Conservation (phyloP, 2,113 vertebrate genomes). For the Megatriorchis doriae region DNA sequence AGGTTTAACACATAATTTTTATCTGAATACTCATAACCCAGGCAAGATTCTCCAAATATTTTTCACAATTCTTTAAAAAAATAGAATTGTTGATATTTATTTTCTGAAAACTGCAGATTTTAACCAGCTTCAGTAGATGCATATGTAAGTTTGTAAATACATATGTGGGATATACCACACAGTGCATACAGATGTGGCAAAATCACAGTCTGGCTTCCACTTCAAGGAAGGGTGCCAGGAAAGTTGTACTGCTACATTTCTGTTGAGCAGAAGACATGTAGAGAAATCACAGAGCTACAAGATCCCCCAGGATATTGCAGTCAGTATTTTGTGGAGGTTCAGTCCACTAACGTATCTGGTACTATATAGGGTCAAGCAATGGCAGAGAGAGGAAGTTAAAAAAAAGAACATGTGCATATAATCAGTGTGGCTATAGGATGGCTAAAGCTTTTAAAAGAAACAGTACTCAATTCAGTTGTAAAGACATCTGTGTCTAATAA, state of each 20-base stretch:
- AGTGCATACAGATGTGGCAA: neutral
- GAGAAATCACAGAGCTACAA: neutral
- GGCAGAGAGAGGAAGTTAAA: neutral
- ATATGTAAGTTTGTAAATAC: neutral
- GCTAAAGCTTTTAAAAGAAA: neutral
- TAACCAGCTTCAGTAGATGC: neutral
- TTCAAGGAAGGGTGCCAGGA: accelerated
- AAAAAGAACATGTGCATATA: neutral
- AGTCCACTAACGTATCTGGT: neutral
- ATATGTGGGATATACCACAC: neutral
- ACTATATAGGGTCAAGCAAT: neutral
- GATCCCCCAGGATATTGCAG: neutral
- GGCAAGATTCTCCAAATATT: neutral
- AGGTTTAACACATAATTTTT: neutral
- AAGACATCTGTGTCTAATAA: neutral
- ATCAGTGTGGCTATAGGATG: neutral
- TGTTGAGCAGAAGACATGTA: neutral
- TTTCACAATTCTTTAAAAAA: neutral
- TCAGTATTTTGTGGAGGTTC: neutral
- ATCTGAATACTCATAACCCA: neutral
- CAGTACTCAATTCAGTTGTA: neutral
- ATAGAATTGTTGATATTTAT: neutral
- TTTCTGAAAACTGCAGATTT: neutral
- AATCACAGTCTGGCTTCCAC: neutral
- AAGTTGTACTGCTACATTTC: neutral